Evolutionary conservation across 1,140 invertebrate genomes (phyloP), one percentile per base, ranked within the genome.

Genomic region (Carposina sasakii): DNA sequence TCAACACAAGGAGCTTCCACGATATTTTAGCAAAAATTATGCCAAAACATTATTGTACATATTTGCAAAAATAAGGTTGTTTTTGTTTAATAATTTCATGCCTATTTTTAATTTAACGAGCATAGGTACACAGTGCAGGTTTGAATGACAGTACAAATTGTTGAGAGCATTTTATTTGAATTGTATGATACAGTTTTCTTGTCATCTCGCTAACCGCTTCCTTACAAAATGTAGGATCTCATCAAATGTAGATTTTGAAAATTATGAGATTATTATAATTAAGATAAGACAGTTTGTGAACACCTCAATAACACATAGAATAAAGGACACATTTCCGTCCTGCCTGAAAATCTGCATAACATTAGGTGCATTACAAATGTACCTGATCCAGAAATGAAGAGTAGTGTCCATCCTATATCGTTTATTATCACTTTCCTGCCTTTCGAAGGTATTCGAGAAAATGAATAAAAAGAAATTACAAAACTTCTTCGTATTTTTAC

Each of bases 361-460:
- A 3, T 36, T 42, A 50, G 57, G 64, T 56, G 51, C 61, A 65
- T 62, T 67, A 60, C 67, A 57, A 61, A 60, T 55, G 50, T 60
- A 59, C 69, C 60, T 64, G 62, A 64, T 54, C 58, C 56, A 63
- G 60, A 69, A 54, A 71, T 67, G 56, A 68, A 68, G n/a, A 71
- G 64, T 81, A 78, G 76, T 71, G 63, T 70, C 67, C 69, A 63
- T 75, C 69, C 67, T 75, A 65, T 76, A 72, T 75, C 68, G 63
- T 76, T 76, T 71, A 76, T 62, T 46, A 52, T 57, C 64, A 76
- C 71, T 56, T 55, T 66, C 63, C 57, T 72, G 78, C 76, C 75
- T 81, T 79, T 57, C 75, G 73, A 81, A 83, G 79, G 78, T 82
- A 74, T 76, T 65, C 20, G 59, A 63, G 56, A 69, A 77, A 77